Base-by-base conservation (phyloP, 2,113 vertebrate genomes). In the Choloepus hoffmanni region DNA sequence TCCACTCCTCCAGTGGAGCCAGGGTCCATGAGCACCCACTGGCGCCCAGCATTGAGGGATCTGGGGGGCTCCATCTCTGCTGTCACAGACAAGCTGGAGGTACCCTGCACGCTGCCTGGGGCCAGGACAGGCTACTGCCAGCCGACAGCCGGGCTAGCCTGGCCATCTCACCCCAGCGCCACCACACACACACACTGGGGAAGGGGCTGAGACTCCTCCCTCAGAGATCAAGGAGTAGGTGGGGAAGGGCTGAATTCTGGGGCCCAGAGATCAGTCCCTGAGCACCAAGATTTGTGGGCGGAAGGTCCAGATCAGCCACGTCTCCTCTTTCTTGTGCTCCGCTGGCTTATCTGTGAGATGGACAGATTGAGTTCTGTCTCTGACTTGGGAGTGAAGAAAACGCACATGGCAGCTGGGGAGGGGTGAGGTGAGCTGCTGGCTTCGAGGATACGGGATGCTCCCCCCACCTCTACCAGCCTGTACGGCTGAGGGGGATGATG, bases 111-210 rank as follows among this genome's bases (percentile, higher is more conserved):
- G 19, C 0, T 0, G 45, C 26, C 40, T 53, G 26, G 58, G 9
- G 13, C 48, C 70, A 73, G 30, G 16, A 73, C 26, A 86, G 16
- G 28, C 67, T 43, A n/a, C 3, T n/a, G 36, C 83, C 24, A 28
- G 33, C 74, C 78, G 62, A 43, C 21, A 58, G 24, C n/a, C 43
- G 53, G 50, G 70, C 73, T 68, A 72, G 85, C 26, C 43, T 15
- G 13, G 30, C 3, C 53, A 23, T 40, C 72, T 67, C 16, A 30
- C 50, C 55, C 16, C 43, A 78, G 48, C 73, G 60, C 43, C 11
- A 8, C 65, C 58, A n/a, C 0, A 3, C 43, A 24, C 50, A 30
- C 0, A 28, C 2, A 19, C 8, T 13, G 43, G 26, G 14, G 3
- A 5, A 45, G 36, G 55, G 19, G 4, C 89, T 72, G 23, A 16